A percentile compares a stretch with the other conserved stretches of the same genome.
phyloP scores from a whole-genome alignment of 2,113 vertebrate genomes.

The Pseudonaja textilis region DNA sequence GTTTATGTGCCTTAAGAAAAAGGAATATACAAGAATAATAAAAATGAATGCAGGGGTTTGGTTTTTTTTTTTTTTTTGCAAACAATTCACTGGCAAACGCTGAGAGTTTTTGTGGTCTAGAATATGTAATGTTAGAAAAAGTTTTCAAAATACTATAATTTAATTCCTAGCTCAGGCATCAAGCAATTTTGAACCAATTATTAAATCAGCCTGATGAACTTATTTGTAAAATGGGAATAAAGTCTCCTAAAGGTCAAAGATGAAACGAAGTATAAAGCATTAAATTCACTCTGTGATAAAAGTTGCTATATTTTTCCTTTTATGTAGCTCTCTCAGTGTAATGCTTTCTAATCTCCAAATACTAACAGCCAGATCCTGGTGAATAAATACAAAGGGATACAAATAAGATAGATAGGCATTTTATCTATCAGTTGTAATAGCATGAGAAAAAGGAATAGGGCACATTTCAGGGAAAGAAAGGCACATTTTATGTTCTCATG shows the following conservation, averaged over 20 bases:
- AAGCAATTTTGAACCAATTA: neutral
- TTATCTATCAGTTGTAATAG: slow-evolving; percentile 25
- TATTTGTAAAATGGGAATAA: neutral
- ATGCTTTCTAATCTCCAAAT: neutral
- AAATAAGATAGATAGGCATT: neutral
- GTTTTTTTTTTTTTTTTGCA: neutral
- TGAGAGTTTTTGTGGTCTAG: neutral
- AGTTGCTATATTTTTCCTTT: neutral
- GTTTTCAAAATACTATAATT: neutral
- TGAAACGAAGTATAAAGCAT: neutral
- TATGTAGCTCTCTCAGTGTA: neutral
- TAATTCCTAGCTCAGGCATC: neutral
- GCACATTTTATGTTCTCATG: slow-evolving; percentile 54
- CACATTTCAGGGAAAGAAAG: slow-evolving; percentile 38
- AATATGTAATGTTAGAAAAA: neutral
- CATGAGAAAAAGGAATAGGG: slow-evolving; percentile 34
- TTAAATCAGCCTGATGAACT: neutral
- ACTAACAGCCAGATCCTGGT: neutral
- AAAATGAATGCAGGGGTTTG: neutral
- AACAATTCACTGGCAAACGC: neutral
- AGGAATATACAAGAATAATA: neutral
- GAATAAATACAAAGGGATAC: neutral
- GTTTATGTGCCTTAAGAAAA: neutral
- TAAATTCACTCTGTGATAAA: neutral
- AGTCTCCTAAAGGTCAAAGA: neutral